Conservation (phyloP, 2,113 vertebrate species). For the Chiloscyllium plagiosum region DNA sequence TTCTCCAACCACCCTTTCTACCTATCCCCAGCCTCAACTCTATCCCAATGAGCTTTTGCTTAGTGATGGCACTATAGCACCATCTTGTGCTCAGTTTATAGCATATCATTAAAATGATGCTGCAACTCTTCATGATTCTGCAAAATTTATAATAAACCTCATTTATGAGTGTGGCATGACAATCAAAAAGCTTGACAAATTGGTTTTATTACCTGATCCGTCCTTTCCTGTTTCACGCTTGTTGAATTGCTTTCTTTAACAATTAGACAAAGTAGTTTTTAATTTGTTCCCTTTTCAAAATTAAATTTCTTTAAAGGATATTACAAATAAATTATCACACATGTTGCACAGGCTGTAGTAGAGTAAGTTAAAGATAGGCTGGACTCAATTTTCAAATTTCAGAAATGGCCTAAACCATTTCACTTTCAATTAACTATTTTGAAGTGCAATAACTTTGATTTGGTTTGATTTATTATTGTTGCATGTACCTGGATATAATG, state of each 20-base stretch:
- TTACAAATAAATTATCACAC: neutral
- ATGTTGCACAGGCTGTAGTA: neutral
- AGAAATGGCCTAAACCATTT: neutral
- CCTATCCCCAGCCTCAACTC: neutral
- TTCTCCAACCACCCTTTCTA: neutral
- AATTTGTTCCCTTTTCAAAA: neutral
- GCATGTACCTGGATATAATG: too few species aligned
- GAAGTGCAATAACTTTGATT: neutral
- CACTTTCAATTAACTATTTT: neutral
- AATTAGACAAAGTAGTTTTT: neutral
- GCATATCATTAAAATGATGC: neutral
- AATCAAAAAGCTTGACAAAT: neutral
- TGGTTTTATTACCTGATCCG: neutral
- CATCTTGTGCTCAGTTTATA: neutral
- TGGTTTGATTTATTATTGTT: too few species aligned
- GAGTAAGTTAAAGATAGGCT: neutral
- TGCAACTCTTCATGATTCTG: neutral
- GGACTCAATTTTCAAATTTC: neutral
- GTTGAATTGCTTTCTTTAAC: neutral
- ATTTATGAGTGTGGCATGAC: neutral
- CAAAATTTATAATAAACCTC: neutral
- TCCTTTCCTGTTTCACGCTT: neutral
- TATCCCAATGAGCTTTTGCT: too few species aligned
- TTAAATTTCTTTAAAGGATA: neutral
- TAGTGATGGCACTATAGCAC: neutral